Evolutionary conservation across 2,888 invertebrate species (phyloP).

Genomic region (Nemapogon koenigi): DNA sequence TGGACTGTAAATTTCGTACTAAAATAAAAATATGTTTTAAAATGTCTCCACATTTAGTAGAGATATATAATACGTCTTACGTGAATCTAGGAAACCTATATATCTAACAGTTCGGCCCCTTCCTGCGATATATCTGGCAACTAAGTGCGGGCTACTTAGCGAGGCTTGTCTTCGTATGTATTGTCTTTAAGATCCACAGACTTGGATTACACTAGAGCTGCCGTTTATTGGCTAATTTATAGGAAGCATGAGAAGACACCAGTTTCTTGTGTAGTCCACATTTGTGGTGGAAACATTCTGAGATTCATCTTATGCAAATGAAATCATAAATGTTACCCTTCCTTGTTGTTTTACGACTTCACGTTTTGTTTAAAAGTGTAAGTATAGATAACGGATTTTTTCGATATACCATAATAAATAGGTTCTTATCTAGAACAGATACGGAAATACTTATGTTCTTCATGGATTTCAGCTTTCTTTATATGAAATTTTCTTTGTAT

Average conservation of each 20-base stretch:
- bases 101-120: constrained; percentile 9
- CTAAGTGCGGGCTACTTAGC: constrained; percentile 12
- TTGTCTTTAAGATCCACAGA: constrained; percentile 2
- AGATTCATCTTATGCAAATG: not conserved
- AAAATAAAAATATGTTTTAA: not conserved
- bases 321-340: too few relatives aligned
- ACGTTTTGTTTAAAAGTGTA: too few relatives aligned
- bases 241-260: not conserved
- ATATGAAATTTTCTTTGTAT: too few relatives aligned
- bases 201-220: not conserved
- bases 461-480: too few relatives aligned
- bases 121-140: constrained; percentile 10
- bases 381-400: too few relatives aligned
- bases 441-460: not conserved
- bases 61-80: not conserved
- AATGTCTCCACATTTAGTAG: constrained; percentile 4
- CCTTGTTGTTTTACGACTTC: too few relatives aligned
- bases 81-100: constrained; percentile 6
- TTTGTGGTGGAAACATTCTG: not conserved
- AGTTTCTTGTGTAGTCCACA: not conserved
- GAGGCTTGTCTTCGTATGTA: constrained; percentile 8
- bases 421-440: too few relatives aligned
- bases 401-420: too few relatives aligned
- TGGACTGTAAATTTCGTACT: not conserved
- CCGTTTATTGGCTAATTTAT: not conserved